Evolutionary conservation across 2,888 invertebrate genomes (phyloP), one percentile per base, ranked within the genome.

Genomic region (Platycheirus albimanus): DNA sequence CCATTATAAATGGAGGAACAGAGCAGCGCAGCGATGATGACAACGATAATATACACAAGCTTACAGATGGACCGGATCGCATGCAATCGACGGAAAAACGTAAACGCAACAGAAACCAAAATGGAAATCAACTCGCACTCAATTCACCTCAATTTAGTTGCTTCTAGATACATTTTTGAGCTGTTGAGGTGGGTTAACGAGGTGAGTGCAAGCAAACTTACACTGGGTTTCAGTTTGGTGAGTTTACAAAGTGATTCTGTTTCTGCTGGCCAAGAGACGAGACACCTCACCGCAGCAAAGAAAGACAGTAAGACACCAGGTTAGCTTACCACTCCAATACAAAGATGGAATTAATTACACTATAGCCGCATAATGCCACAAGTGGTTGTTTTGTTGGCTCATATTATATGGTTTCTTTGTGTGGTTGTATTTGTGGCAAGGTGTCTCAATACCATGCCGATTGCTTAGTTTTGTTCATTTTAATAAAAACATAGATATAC

Each of bases 21-120:
- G 30, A 33, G 30, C 6, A 8, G 30, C 58, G 52, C 24, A 51
- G 28, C 24, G 70, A 61, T 77, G 66, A 71, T 56, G 67, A 74
- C 71, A 71, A 63, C 47, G 38, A 13, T 56, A 36, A 3, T 3
- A 11, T 1, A 11, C 30, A 79, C 45, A 52, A 63, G 43, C 66
- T 28, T 49, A 47, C 19, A 43, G 51, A 66, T 67, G 67, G 75
- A 80, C 79, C 41, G 30, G 20, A 72, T 51, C 70, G 76, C 80
- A 80, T 80, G 70, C 64, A 80, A 66, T 75, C 76, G 64, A 75
- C 24, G 69, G 69, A 69, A 75, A 80, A 75, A 69, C 69, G 63
- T 79, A 15, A 75, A 74, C 79, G 63, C 79, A 49, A 75, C 58
- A 80, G 4, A 69, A 80, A 81, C 54, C 52, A 61, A 76, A 71